phyloP scores from a whole-genome alignment of 2,888 invertebrate species.

The Phyllotreta cruciferae region DNA sequence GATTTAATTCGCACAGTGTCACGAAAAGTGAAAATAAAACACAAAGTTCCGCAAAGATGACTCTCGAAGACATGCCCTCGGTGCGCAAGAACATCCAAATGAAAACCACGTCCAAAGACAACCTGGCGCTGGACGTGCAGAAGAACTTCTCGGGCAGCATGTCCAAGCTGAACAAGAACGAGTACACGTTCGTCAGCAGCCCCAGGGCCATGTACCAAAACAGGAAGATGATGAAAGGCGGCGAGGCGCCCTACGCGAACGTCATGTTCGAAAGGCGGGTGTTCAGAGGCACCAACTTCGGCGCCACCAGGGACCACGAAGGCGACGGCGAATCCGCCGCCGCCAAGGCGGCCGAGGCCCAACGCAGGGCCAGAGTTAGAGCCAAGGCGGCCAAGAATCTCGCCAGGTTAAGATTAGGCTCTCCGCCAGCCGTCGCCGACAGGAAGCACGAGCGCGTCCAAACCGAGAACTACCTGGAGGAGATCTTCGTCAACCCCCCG shows the following conservation, averaged over 20 bases:
- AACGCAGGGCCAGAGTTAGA: conserved; percentile 77
- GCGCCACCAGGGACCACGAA: conserved; percentile 60
- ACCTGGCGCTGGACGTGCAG: conserved; percentile 32
- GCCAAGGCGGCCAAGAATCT: conserved; percentile 70
- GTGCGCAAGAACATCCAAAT: conserved; percentile 32
- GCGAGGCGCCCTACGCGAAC: conserved; percentile 72
- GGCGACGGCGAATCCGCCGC: conserved; percentile 65
- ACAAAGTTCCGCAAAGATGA: conserved; percentile 37
- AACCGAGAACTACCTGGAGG: conserved; percentile 89
- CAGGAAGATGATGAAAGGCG: conserved; percentile 61
- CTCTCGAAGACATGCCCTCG: conserved; percentile 39
- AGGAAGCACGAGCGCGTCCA: conserved; percentile 87
- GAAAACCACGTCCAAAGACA: conserved; percentile 32
- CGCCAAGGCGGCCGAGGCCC: conserved; percentile 67
- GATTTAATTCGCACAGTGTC: conserved; percentile 20
- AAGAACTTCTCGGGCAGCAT: conserved; percentile 27
- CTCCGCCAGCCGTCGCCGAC: conserved; percentile 82
- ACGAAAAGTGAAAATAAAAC: background rate
- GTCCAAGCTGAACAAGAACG: conserved; percentile 47
- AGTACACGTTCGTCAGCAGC: conserved; percentile 69
- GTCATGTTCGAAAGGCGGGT: conserved; percentile 90
- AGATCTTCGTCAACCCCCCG: conserved; percentile 77
- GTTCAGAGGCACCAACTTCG: conserved; percentile 83
- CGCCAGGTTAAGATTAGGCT: conserved; percentile 65
- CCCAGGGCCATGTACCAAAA: conserved; percentile 68